Percentiles rank a stretch among this genome's conserved stretches.
Conservation (phyloP, 2,888 invertebrate genomes). For the Pollenia amentaria region DNA sequence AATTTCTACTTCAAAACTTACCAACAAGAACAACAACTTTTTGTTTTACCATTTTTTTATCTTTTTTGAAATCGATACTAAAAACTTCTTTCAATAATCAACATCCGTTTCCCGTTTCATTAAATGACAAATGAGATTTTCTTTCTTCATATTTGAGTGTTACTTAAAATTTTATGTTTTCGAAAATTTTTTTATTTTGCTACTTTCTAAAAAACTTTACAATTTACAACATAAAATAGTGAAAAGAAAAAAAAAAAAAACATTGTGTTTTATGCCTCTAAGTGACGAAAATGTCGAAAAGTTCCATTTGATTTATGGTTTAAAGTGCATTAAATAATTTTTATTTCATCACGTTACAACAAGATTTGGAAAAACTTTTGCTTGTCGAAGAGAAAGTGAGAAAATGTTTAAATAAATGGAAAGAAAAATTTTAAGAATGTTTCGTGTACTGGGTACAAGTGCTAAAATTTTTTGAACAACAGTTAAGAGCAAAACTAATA, state of each 20-base stretch:
- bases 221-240: not conserved
- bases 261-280: constrained; percentile 45
- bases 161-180: constrained; percentile 55
- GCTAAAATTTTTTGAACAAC: no score
- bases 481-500: no score
- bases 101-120: constrained; percentile 26
- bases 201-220: constrained; percentile 11
- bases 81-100: constrained; percentile 27
- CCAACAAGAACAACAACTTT: constrained; percentile 44
- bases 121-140: constrained; percentile 65
- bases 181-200: constrained; percentile 5
- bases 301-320: constrained; percentile 71
- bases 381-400: constrained; percentile 41
- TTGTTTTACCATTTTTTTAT: no score
- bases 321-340: constrained; percentile 70
- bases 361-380: constrained; percentile 48
- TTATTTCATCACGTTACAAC: constrained; percentile 56
- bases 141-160: constrained; percentile 30
- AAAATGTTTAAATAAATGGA: not conserved
- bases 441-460: no score
- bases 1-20: no score
- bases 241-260: constrained; percentile 4
- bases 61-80: no score
- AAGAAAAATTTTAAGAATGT: no score
- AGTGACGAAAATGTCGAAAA: constrained; percentile 72